These are phyloP conservation scores for Nothobranchius furzeri DNA, from an alignment of 2,113 vertebrate genomes.

Conservation along the genomic window DNA sequence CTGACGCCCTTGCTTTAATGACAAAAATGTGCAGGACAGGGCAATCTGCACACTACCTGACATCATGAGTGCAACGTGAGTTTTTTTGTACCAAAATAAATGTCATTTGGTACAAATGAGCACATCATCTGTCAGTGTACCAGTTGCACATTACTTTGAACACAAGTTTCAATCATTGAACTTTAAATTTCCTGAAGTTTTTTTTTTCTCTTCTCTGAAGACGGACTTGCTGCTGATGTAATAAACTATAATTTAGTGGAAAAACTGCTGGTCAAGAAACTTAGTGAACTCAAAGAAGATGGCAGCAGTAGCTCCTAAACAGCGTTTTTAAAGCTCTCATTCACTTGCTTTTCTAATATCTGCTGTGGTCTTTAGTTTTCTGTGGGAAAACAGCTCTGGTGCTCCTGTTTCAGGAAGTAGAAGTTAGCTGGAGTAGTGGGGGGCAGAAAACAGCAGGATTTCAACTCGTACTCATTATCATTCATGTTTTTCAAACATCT, in stretches of 20 bases:
- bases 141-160: constrained; percentile 37
- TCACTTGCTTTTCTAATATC: too few species aligned
- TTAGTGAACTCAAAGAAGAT: constrained; percentile 67
- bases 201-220: not conserved
- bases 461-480: too few species aligned
- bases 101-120: constrained; percentile 66
- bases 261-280: constrained; percentile 55
- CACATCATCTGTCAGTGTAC: constrained; percentile 54
- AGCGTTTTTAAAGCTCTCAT: too few species aligned
- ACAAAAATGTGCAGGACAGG: too few species aligned
- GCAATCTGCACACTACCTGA: constrained; percentile 34
- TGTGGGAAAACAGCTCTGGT: too few species aligned
- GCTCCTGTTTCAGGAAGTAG: too few species aligned
- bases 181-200: not conserved
- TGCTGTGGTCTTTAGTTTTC: too few species aligned
- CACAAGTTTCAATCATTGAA: constrained; percentile 25
- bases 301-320: not conserved
- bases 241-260: constrained; percentile 41
- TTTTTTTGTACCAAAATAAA: constrained; percentile 39
- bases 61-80: constrained; percentile 19
- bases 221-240: constrained; percentile 33
- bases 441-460: too few species aligned
- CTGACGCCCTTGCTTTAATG: too few species aligned
- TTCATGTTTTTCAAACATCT: too few species aligned
- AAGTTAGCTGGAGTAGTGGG: too few species aligned